These are phyloP conservation scores for Drosophila longiperda DNA, from an alignment of 2,888 invertebrate genomes.

Conservation along the genomic window DNA sequence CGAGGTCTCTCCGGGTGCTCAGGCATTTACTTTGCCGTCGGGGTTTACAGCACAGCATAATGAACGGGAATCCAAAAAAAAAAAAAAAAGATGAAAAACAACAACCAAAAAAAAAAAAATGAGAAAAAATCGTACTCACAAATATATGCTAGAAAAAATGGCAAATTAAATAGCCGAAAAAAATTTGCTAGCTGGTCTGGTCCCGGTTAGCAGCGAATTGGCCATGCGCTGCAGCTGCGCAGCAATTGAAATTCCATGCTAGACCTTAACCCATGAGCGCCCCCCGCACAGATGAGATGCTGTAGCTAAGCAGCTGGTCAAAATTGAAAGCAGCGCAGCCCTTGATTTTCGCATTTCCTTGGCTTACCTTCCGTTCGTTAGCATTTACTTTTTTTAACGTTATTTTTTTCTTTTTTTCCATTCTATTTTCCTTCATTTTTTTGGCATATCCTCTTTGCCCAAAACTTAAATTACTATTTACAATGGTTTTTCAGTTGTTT, in stretches of 20 bases:
- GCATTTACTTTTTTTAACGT: slow-evolving; percentile 29
- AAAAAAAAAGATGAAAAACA: slow-evolving; percentile 32
- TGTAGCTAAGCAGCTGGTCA: slow-evolving; percentile 32
- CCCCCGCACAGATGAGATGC: slow-evolving; percentile 11
- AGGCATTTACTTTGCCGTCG: slow-evolving; percentile 82
- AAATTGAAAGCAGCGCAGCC: slow-evolving; percentile 62
- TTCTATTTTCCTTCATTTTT: slow-evolving; percentile 30
- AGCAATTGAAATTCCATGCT: slow-evolving; percentile 47
- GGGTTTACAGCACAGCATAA: slow-evolving; percentile 76
- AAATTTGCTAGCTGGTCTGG: slow-evolving; percentile 33
- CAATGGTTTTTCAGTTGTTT: slow-evolving; percentile 64
- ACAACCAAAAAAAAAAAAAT: slow-evolving; percentile 15
- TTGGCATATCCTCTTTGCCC: slow-evolving; percentile 65
- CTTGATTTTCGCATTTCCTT: slow-evolving; percentile 78
- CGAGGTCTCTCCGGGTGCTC: slow-evolving; percentile 65
- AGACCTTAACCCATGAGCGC: slow-evolving; percentile 59
- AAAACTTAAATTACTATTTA: slow-evolving; percentile 79
- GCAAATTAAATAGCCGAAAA: slow-evolving; percentile 80
- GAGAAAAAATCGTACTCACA: slow-evolving; percentile 53
- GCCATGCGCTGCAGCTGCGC: slow-evolving; percentile 70
- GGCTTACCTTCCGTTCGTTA: slow-evolving; percentile 74
- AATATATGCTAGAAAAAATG: slow-evolving; percentile 76
- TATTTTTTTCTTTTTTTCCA: neutral
- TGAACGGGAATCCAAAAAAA: slow-evolving; percentile 69
- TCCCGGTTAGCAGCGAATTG: slow-evolving; percentile 51